phyloP scores from a whole-genome alignment of 2,888 invertebrate genomes.

The Drosophila villosipedis region DNA sequence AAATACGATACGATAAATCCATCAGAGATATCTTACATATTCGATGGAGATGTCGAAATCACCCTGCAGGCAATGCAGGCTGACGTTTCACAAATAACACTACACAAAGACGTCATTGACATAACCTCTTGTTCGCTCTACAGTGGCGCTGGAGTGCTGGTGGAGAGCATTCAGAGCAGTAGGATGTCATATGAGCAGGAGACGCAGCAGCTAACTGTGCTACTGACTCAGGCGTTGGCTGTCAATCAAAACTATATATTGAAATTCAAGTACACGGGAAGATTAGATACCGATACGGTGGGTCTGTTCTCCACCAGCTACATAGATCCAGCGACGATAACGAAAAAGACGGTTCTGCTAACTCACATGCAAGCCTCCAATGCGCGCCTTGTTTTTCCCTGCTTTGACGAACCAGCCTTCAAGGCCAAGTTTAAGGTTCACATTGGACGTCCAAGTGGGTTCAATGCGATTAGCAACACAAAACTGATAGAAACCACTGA shows the following conservation, averaged over 20 bases:
- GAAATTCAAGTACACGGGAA: conserved; percentile 85
- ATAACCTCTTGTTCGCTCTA: conserved; percentile 56
- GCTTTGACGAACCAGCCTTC: conserved; percentile 90
- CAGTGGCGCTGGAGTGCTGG: conserved; percentile 26
- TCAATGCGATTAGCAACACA: conserved; percentile 82
- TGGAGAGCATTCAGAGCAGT: conserved; percentile 27
- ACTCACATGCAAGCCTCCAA: conserved; percentile 89
- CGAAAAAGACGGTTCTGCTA: conserved; percentile 85
- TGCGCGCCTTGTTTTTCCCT: conserved; percentile 90
- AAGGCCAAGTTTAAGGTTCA: conserved; percentile 89
- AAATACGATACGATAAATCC: conserved; percentile 56
- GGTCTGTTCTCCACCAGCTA: conserved; percentile 78
- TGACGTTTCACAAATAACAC: conserved; percentile 85
- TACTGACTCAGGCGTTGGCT: conserved; percentile 80
- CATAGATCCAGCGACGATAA: conserved; percentile 46
- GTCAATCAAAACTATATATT: conserved; percentile 84
- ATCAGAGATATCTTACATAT: conserved; percentile 61
- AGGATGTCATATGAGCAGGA: conserved; percentile 67
- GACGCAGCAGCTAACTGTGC: conserved; percentile 85
- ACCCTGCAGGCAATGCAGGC: conserved; percentile 84
- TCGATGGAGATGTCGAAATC: conserved; percentile 84
- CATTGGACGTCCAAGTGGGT: conserved; percentile 86
- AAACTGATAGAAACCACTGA: conserved; percentile 35
- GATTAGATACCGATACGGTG: conserved; percentile 84
- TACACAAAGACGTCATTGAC: conserved; percentile 84